Conservation (phyloP, 2,113 vertebrate species). For the Eptesicus fuscus region DNA sequence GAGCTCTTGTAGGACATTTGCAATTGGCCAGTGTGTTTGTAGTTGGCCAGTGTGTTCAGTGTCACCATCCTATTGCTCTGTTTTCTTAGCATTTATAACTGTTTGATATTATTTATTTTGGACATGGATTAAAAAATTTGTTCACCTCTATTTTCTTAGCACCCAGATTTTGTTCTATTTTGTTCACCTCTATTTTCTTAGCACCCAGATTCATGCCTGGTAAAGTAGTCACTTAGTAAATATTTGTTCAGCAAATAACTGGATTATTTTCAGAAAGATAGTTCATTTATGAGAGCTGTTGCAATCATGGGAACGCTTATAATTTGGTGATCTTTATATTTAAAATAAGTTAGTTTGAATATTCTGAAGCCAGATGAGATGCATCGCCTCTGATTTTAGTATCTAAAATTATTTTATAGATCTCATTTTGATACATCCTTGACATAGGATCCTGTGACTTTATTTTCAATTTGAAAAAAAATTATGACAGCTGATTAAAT, state of each 20-base stretch:
- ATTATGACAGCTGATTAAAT: not conserved
- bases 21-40: not conserved
- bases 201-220: not conserved
- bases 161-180: not conserved
- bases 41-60: not conserved
- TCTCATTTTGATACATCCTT: conserved; percentile 10
- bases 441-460: not conserved
- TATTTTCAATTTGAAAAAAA: conserved; percentile 37
- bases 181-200: not conserved
- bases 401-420: conserved; percentile 39
- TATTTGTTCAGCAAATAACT: conserved; percentile 4
- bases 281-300: not conserved
- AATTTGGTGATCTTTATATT: not conserved
- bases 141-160: not conserved
- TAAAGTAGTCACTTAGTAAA: conserved; percentile 21
- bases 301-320: not conserved
- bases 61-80: not conserved
- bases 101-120: not conserved
- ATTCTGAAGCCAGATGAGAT: not conserved
- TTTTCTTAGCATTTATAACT: not conserved
- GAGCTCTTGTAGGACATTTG: not conserved
- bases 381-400: not conserved
- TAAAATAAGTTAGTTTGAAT: not conserved
- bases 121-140: not conserved
- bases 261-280: not conserved